These are phyloP conservation scores for Brachionus manjavacas DNA, from an alignment of 1,140 invertebrate species.

Conservation along the genomic window DNA sequence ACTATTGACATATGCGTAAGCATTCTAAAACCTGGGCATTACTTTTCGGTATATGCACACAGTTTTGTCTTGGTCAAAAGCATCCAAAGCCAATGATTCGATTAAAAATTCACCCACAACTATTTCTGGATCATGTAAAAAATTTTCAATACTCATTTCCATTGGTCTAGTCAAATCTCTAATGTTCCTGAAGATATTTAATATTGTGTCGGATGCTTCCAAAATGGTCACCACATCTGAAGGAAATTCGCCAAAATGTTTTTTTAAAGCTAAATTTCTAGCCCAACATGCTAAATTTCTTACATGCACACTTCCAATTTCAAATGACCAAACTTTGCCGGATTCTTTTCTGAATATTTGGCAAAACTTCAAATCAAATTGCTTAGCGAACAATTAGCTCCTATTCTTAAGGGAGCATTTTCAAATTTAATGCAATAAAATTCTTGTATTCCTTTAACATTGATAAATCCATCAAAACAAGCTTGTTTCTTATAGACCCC, in stretches of 20 bases:
- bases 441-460: background rate
- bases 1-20: conserved; percentile 14
- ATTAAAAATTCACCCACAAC: background rate
- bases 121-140: too few relatives aligned
- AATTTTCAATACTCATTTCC: too few relatives aligned
- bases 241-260: conserved; percentile 66
- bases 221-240: conserved; percentile 54
- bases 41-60: conserved; percentile 15
- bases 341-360: background rate
- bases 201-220: background rate
- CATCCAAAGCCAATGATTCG: background rate
- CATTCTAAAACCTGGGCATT: background rate
- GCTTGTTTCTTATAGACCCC: conserved; percentile 14
- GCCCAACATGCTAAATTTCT: conserved; percentile 62
- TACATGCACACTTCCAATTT: conserved; percentile 2
- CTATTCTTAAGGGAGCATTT: background rate
- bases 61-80: background rate
- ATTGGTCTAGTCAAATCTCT: background rate
- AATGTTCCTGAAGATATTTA: background rate
- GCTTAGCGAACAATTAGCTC: background rate
- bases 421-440: background rate
- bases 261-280: conserved; percentile 74
- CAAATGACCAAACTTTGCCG: background rate
- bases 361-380: background rate
- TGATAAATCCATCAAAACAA: background rate